These are phyloP conservation scores for Aspidapion aeneum DNA, from an alignment of 2,888 invertebrate genomes.

Conservation along the genomic window DNA sequence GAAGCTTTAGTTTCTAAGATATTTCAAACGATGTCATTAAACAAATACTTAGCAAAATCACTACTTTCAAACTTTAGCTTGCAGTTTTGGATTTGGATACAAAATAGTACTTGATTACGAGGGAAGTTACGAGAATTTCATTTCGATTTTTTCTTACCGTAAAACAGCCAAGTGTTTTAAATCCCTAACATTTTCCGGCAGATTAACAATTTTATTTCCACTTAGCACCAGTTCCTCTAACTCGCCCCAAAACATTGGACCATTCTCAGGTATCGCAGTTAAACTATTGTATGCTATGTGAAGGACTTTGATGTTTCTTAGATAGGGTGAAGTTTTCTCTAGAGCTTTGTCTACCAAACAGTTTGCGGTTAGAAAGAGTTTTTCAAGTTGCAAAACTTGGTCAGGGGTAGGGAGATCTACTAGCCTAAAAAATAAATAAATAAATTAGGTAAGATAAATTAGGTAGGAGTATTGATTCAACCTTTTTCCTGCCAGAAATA, in stretches of 20 bases:
- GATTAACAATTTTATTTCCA: conserved; percentile 71
- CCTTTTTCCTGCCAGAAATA: no score
- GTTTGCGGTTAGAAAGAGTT: conserved; percentile 72
- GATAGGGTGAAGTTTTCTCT: conserved; percentile 57
- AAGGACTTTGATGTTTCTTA: conserved; percentile 64
- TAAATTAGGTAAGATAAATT: no score
- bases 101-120: no score
- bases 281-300: conserved; percentile 73
- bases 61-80: background rate
- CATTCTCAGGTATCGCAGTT: conserved; percentile 68
- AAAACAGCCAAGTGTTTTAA: conserved; percentile 69
- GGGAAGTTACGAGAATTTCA: no score
- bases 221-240: conserved; percentile 80
- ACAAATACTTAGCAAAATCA: no score
- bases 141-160: conserved; percentile 47
- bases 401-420: conserved; percentile 60
- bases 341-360: conserved; percentile 63
- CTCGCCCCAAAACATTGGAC: conserved; percentile 71
- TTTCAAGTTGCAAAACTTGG: conserved; percentile 60
- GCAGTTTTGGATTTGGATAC: no score
- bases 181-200: conserved; percentile 73
- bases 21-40: no score
- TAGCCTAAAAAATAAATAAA: conserved; percentile 52
- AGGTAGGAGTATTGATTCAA: no score
- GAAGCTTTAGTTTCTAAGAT: no score